Evolutionary conservation across 1,140 invertebrate species (phyloP).

Genomic region (Eubasilissa regina): DNA sequence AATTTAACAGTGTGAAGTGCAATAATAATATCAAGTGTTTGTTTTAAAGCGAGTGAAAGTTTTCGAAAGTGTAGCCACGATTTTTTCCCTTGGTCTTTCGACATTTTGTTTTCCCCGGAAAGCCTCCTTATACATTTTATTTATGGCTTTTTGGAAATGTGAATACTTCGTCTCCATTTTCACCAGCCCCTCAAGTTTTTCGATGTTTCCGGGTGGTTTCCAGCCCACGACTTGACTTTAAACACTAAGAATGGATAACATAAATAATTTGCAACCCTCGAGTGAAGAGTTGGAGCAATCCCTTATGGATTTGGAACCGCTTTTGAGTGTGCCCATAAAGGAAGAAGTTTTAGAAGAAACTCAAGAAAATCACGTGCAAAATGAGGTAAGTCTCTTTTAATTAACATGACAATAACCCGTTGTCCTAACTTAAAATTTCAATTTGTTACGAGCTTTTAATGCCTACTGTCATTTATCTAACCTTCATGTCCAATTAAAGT

Average conservation of each 20-base stretch:
- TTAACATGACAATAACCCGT: conserved; percentile 6
- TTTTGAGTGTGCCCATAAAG: conserved; percentile 69
- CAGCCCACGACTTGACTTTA: conserved; percentile 9
- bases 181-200: not conserved
- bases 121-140: conserved; percentile 42
- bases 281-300: conserved; percentile 68
- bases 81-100: conserved; percentile 46
- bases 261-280: conserved; percentile 45
- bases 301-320: conserved; percentile 68
- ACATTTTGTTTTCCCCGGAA: conserved; percentile 52
- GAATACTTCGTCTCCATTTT: conserved; percentile 8
- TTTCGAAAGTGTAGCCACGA: conserved; percentile 52
- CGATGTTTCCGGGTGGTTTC: conserved; percentile 22
- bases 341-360: conserved; percentile 67
- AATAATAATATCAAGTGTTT: not conserved
- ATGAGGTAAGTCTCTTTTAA: conserved; percentile 44
- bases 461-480: conserved; percentile 28
- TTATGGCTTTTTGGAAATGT: conserved; percentile 41
- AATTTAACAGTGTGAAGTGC: conserved; percentile 15
- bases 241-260: conserved; percentile 42
- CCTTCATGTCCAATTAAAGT: conserved; percentile 5
- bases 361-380: conserved; percentile 52
- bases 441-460: not conserved
- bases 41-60: conserved; percentile 45
- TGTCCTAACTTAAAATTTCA: not conserved